Conservation (phyloP, 53 echinoderm and acorn worm genomes). For the Echinometra lucunter region DNA sequence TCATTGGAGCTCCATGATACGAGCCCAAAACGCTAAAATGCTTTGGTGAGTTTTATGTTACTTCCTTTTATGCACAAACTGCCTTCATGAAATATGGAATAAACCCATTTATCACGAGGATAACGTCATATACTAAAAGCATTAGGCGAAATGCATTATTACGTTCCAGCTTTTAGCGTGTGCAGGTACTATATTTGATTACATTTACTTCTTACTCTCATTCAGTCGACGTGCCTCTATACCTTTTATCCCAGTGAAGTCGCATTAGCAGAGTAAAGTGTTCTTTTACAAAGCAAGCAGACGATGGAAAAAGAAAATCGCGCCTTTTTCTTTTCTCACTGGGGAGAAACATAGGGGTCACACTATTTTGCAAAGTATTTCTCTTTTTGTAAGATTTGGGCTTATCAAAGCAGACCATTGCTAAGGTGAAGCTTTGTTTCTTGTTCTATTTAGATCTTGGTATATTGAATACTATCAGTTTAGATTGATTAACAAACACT, state of each 20-base stretch:
- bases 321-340: neutral
- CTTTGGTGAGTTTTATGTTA: slow-evolving; percentile 64
- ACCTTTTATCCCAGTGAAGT: slow-evolving; percentile 58
- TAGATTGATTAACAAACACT: neutral
- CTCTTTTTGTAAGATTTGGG: neutral
- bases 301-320: neutral
- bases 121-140: slow-evolving; percentile 71
- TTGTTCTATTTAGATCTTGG: neutral
- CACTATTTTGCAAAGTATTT: neutral
- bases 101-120: slow-evolving; percentile 69
- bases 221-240: slow-evolving; percentile 19
- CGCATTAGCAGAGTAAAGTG: slow-evolving; percentile 63
- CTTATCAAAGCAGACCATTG: neutral
- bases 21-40: slow-evolving; percentile 65
- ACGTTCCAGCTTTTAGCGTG: slow-evolving; percentile 65
- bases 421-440: neutral
- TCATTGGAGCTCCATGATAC: slow-evolving; percentile 54
- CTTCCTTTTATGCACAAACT: slow-evolving; percentile 63
- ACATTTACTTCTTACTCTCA: slow-evolving; percentile 54
- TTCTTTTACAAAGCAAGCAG: slow-evolving; percentile 63
- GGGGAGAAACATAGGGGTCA: neutral
- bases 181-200: slow-evolving; percentile 68
- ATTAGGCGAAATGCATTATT: slow-evolving; percentile 71
- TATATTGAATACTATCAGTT: neutral
- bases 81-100: slow-evolving; percentile 69